Evolutionary conservation across 2,888 invertebrate genomes (phyloP), one percentile per base, ranked within the genome.

Genomic region (Drosophila atripex): DNA sequence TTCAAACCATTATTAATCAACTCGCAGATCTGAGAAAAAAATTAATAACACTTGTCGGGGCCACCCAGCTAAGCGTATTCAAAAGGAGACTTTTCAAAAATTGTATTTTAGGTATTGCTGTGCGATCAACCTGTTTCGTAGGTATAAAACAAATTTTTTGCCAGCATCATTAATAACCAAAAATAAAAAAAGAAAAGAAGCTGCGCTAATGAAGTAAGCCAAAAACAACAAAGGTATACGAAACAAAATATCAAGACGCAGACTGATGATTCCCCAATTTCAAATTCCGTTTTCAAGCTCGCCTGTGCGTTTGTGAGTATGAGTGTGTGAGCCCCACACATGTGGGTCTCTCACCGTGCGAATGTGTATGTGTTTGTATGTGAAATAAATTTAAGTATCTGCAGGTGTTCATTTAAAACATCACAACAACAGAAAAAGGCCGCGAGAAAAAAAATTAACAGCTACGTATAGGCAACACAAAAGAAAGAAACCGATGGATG

Each of bases 361-460:
- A 28, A 28, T 28, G 28, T 23, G 21, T 30, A 3, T 30, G 30
- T 35, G 1, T 39, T 14, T 46, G 53, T 60, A 64, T 75, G 78
- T 88, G 86, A 90, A 90, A 90, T 90, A 89, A 90, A 90, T 90
- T 90, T 90, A 90, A 90, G 90, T 91, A 90, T 90, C 90, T 90
- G 90, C 90, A 90, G 90, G 90, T 90, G 90, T 91, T 90, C 91
- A 90, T 78, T 89, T 89, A 89, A 85, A 85, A 89, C 89, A 89
- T 83, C 86, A 79, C 85, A 87, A 66, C 52, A 75, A 66, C 45
- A 73, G 72, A 72, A 80, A 86, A 80, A 78, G 74, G 78, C 80
- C 83, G 78, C 80, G 84, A 80, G 75, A 80, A 70, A 76, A 71
- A 72, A 78, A 77, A 86, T 83, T 87, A 85, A 85, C 83, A 86